Conservation (phyloP, 2,888 invertebrate genomes). For the Oxycera nigricornis region DNA sequence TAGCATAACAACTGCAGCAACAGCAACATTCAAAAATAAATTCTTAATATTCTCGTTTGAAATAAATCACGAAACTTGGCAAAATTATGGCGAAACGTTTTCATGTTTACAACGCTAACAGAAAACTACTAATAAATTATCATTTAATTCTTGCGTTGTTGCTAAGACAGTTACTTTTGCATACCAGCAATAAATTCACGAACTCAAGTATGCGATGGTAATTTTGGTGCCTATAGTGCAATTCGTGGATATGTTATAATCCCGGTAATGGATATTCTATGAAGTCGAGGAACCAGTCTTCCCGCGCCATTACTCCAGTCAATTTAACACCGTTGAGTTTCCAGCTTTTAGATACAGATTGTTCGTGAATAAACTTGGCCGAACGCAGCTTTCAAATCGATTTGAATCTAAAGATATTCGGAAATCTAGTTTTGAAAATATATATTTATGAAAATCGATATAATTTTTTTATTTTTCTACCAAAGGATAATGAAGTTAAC, state of each 20-base stretch:
- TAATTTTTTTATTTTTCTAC: no score
- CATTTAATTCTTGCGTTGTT: slow-evolving; percentile 9
- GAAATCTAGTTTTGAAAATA: no score
- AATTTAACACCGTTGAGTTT: no score
- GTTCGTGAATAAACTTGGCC: no score
- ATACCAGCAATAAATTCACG: slow-evolving; percentile 9
- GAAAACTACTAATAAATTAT: slow-evolving; percentile 1
- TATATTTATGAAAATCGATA: no score
- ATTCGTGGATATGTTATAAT: slow-evolving; percentile 28
- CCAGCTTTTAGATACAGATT: no score
- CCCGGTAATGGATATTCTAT: slow-evolving; percentile 30
- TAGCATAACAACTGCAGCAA: no score
- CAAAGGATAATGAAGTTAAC: no score
- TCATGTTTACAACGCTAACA: slow-evolving; percentile 8
- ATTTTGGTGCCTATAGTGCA: slow-evolving; percentile 27
- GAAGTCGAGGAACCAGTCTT: background rate
- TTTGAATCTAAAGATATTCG: no score
- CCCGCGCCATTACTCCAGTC: no score
- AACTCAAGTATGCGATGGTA: slow-evolving; percentile 1
- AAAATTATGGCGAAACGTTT: slow-evolving; percentile 1
- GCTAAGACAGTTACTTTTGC: background rate
- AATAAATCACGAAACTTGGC: slow-evolving; percentile 18
- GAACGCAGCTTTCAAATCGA: no score
- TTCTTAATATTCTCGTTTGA: background rate
- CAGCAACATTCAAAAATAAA: no score